Base-by-base conservation (phyloP, 2,797 vertebrate genomes). In the Acanthurus leucopareius region DNA sequence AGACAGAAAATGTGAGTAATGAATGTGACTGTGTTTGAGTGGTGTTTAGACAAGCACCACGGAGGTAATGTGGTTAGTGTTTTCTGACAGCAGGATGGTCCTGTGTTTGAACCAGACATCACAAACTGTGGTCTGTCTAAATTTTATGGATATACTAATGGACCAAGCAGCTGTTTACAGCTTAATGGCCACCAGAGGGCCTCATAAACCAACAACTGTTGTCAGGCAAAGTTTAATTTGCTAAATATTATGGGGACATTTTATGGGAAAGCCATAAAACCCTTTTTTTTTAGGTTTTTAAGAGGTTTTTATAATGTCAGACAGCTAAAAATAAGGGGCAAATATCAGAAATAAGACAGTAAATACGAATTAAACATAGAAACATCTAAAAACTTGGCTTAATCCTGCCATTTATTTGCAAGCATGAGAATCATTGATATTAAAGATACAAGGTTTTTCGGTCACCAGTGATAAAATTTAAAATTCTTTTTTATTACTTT, bases 1-100 rank as follows among this genome's bases (percentile, higher is more conserved):
- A 40, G 32, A 73, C 32, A 28, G 44, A 81, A 67, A 72, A 54
- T 15, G 87, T 91, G 69, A 92, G 88, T 92, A 86, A 44, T 32
- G 4, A 32, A 5, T 32, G 28, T 58, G 10, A 22, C 16, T 81
- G 32, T 5, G 45, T 52, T 66, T 54, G 20, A 6, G 16, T 71
- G 44, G 16, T 51, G 7, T 74, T 67, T 60, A 52, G 20, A 69
- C 17, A 25, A 44, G 11, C 10, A 67, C 22, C 28, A 10, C 11
- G 5, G 10, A 14, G 7, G 13, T 10, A 61, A 38, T 51, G 38
- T 6, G 16, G 51, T 48, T 57, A 10, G 35, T 28, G 65, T 19
- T 78, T 45, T 10, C 28, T 52, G 19, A 73, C 0, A 22, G 5
- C 19, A 64, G 28, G 44, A 64, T 6, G 16, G 8, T 20, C 1